phyloP scores from a whole-genome alignment of 2,797 vertebrate species.

The Megaceryle alcyon region DNA sequence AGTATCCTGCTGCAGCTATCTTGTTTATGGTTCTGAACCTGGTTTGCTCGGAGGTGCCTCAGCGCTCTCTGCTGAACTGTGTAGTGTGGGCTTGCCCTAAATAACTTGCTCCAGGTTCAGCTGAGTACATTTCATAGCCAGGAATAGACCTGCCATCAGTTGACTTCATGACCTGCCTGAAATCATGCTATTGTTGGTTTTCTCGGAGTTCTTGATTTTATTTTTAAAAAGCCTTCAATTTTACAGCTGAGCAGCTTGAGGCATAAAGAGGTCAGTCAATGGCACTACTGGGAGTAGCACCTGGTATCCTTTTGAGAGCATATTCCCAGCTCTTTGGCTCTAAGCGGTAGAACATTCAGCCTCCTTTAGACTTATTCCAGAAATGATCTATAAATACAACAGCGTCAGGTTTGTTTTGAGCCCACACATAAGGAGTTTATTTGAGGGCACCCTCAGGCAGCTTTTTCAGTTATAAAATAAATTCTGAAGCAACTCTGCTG shows the following conservation, averaged over 20 bases:
- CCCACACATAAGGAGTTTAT: slow-evolving; percentile 43
- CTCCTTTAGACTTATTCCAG: slow-evolving; percentile 35
- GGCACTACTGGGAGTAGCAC: slow-evolving; percentile 14
- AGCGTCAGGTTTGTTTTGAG: slow-evolving; percentile 10
- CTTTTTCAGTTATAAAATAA: slow-evolving; percentile 48
- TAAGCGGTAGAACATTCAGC: neutral
- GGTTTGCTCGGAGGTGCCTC: neutral
- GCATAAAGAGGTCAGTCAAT: slow-evolving; percentile 28
- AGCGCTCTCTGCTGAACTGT: neutral
- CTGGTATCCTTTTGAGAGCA: slow-evolving; percentile 31
- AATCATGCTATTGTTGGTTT: slow-evolving; percentile 49
- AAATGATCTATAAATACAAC: slow-evolving; percentile 62
- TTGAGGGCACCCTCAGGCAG: slow-evolving; percentile 54
- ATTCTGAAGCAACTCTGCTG: slow-evolving; percentile 9
- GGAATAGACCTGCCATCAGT: slow-evolving; percentile 48
- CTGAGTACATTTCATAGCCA: slow-evolving; percentile 7
- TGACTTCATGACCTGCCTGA: slow-evolving; percentile 48
- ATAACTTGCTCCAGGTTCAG: neutral
- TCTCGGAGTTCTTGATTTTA: slow-evolving; percentile 31
- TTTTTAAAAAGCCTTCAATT: slow-evolving; percentile 59
- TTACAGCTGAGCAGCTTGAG: slow-evolving; percentile 37
- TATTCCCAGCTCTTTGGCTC: slow-evolving; percentile 27
- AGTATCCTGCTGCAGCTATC: neutral
- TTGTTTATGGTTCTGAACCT: neutral
- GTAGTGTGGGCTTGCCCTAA: neutral